These are phyloP conservation scores for Atta cephalotes DNA, from an alignment of 1,140 invertebrate genomes.

Conservation along the genomic window DNA sequence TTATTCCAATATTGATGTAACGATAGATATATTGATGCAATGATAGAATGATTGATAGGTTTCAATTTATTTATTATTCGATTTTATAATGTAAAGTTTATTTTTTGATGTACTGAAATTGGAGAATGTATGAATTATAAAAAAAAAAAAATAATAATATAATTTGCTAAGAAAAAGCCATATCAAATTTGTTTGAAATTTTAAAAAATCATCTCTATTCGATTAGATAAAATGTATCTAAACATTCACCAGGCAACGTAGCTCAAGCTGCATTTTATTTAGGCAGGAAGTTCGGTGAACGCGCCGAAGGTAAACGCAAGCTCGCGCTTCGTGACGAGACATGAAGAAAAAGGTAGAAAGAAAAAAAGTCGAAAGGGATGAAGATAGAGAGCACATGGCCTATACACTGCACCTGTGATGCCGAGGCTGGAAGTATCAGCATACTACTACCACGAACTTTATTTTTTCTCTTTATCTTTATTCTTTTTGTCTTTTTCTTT, in stretches of 20 bases:
- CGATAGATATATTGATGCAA: no score
- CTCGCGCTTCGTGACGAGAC: conserved; percentile 46
- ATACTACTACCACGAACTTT: conserved; percentile 78
- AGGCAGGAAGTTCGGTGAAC: conserved; percentile 76
- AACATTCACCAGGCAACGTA: conserved; percentile 68
- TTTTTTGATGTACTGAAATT: not conserved
- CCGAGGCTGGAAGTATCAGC: conserved; percentile 74
- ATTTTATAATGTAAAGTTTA: not conserved
- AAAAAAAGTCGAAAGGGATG: not conserved
- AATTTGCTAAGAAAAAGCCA: not conserved
- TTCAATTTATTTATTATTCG: not conserved
- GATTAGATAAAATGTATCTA: conserved; percentile 22
- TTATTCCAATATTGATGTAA: not conserved
- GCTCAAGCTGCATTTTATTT: conserved; percentile 80
- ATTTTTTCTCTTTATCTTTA: conserved; percentile 53
- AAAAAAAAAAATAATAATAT: not conserved
- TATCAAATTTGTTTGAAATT: not conserved
- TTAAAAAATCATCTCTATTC: not conserved
- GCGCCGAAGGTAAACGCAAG: conserved; percentile 53
- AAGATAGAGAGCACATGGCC: conserved; percentile 23
- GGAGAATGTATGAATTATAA: not conserved
- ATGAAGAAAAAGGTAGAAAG: not conserved
- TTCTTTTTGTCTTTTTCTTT: not conserved
- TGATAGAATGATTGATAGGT: not conserved
- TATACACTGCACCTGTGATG: conserved; percentile 74